Percentiles rank a stretch among this genome's conserved stretches.
These are phyloP conservation scores for Erythrocercus mccallii DNA, from an alignment of 2,113 vertebrate species.

Conservation along the genomic window DNA sequence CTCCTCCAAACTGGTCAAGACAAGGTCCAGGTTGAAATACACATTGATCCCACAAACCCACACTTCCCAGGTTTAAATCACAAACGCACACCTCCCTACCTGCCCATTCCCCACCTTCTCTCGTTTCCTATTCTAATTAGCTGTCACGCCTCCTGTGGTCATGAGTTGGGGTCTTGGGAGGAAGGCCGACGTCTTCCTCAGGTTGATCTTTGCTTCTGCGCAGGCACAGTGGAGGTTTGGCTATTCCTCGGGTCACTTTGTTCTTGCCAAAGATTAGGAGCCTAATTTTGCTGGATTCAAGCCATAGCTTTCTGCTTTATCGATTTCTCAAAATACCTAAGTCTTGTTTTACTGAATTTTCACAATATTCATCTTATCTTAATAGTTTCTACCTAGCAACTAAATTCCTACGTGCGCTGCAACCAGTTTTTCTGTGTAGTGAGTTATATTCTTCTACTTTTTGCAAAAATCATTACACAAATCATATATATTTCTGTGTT, in stretches of 20 bases:
- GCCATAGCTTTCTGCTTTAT: not conserved
- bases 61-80: not conserved
- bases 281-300: not conserved
- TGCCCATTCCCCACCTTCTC: not conserved
- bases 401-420: not conserved
- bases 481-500: not conserved
- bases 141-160: not conserved
- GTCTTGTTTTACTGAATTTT: not conserved
- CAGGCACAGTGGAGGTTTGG: not conserved
- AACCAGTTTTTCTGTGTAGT: not conserved
- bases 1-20: not conserved
- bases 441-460: not conserved
- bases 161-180: not conserved
- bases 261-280: not conserved
- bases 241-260: not conserved
- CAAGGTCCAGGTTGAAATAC: not conserved
- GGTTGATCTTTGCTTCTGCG: not conserved
- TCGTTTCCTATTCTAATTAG: not conserved
- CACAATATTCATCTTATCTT: not conserved
- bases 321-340: not conserved
- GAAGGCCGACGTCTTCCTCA: not conserved
- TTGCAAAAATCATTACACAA: not conserved
- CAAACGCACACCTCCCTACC: not conserved
- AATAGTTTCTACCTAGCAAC: not conserved
- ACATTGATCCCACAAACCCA: not conserved